Conservation (phyloP, 1,140 invertebrate species). For the Euwallacea similis region DNA sequence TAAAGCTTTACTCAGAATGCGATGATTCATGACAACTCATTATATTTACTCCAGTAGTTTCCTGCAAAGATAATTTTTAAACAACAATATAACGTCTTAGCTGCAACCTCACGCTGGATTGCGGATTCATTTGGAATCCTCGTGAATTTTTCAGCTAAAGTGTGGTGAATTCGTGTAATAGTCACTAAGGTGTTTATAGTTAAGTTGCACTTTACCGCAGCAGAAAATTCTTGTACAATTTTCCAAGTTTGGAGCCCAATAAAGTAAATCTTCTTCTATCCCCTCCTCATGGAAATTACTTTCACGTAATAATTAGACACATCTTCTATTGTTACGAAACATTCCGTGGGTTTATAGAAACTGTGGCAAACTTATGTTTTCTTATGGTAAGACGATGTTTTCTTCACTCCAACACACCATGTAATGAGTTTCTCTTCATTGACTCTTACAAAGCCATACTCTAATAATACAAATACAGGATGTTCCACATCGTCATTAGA, state of each 20-base stretch:
- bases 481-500: too few species aligned
- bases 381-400: slow-evolving; percentile 56
- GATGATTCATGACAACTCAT: background rate
- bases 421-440: slow-evolving; percentile 89
- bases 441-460: slow-evolving; percentile 92
- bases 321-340: slow-evolving; percentile 84
- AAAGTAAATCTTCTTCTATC: slow-evolving; percentile 86
- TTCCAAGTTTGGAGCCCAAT: slow-evolving; percentile 95
- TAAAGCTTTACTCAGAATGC: slow-evolving; percentile 2
- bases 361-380: slow-evolving; percentile 79
- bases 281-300: slow-evolving; percentile 67
- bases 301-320: slow-evolving; percentile 79
- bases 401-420: slow-evolving; percentile 64
- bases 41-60: background rate
- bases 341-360: slow-evolving; percentile 93
- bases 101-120: slow-evolving; percentile 83
- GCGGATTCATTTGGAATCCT: slow-evolving; percentile 75
- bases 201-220: slow-evolving; percentile 80
- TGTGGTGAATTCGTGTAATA: slow-evolving; percentile 96
- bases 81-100: slow-evolving; percentile 54
- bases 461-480: slow-evolving; percentile 64
- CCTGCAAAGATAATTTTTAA: background rate
- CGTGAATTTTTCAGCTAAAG: slow-evolving; percentile 88
- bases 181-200: slow-evolving; percentile 87
- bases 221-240: slow-evolving; percentile 94